Evolutionary conservation across 2,113 vertebrate genomes (phyloP).

Genomic region (Baryphthengus martii): DNA sequence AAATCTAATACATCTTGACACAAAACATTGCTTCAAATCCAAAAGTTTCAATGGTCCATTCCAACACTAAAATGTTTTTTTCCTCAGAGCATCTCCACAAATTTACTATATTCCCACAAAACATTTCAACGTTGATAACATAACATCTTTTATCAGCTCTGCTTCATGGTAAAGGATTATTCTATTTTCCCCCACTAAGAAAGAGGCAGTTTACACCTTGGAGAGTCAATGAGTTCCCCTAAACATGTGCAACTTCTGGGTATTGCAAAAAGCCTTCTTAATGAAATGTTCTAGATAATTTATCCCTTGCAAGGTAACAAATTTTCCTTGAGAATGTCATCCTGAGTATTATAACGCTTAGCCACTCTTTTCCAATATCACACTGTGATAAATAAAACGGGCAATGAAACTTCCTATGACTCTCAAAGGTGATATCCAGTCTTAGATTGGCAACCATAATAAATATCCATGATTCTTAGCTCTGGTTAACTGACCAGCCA

Average conservation of each 20-base stretch:
- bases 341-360: not conserved
- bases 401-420: slow-evolving; percentile 33
- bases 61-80: not conserved
- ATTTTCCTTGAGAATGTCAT: slow-evolving; percentile 39
- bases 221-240: not conserved
- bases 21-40: slow-evolving; percentile 10
- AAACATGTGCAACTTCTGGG: not conserved
- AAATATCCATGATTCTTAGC: slow-evolving; percentile 37
- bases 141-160: not conserved
- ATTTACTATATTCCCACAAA: not conserved
- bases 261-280: not conserved
- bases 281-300: slow-evolving; percentile 23
- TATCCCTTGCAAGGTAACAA: slow-evolving; percentile 21
- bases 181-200: not conserved
- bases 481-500: slow-evolving; percentile 27
- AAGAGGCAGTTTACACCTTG: not conserved
- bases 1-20: slow-evolving; percentile 47
- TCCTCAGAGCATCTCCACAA: not conserved
- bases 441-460: slow-evolving; percentile 10
- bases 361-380: slow-evolving; percentile 2
- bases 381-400: slow-evolving; percentile 3
- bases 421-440: slow-evolving; percentile 51
- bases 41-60: slow-evolving; percentile 16
- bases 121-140: not conserved
- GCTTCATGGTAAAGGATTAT: not conserved